Conservation (phyloP, 2,113 vertebrate species). For the Equus przewalskii region DNA sequence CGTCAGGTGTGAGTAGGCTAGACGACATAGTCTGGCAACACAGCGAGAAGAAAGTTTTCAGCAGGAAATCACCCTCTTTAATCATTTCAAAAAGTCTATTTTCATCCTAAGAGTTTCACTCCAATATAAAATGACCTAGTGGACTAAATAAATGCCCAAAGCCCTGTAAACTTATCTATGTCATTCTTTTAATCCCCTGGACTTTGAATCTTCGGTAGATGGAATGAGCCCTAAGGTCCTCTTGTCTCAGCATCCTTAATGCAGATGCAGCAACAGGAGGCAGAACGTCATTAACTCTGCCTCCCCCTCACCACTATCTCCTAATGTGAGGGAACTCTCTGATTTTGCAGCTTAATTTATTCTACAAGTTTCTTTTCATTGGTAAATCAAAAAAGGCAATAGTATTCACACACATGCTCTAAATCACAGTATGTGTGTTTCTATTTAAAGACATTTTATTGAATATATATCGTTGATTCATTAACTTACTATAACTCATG, state of each 20-base stretch:
- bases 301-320: background rate
- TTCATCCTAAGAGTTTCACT: constrained; percentile 24
- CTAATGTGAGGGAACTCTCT: background rate
- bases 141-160: background rate
- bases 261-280: background rate
- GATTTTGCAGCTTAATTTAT: background rate
- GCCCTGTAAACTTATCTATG: background rate
- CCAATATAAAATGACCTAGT: background rate
- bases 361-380: constrained; percentile 4
- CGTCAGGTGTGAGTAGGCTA: background rate
- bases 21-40: background rate
- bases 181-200: background rate
- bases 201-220: background rate
- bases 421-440: background rate
- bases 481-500: background rate
- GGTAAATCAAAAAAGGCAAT: constrained; percentile 28
- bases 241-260: background rate
- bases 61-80: background rate
- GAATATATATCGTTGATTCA: background rate
- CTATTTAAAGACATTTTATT: background rate
- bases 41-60: background rate
- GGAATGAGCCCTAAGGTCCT: background rate
- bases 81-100: constrained; percentile 29
- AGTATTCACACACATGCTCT: background rate
- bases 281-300: background rate